Evolutionary conservation across 2,888 invertebrate genomes (phyloP).

Genomic region (Stenchaetothrips biformis): DNA sequence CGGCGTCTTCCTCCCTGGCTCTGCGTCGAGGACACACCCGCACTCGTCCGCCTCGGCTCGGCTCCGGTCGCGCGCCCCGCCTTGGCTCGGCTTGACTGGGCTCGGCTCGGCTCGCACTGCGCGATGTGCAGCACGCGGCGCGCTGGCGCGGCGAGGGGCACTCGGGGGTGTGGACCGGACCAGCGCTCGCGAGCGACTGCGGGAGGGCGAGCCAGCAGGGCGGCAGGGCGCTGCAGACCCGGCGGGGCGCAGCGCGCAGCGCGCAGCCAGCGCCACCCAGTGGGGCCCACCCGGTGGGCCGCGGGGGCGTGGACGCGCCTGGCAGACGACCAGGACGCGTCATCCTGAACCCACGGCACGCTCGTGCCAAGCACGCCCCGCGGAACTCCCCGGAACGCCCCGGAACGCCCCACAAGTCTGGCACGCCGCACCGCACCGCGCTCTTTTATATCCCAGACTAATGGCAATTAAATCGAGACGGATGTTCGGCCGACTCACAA

Average conservation of each 20-base stretch:
- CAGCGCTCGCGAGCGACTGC: constrained; percentile 19
- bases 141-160: not conserved
- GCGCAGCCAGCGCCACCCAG: not conserved
- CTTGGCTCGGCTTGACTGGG: not conserved
- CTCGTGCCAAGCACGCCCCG: not conserved
- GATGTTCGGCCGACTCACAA: not conserved
- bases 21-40: too few species aligned
- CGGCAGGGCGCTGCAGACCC: not conserved
- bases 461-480: constrained; percentile 16
- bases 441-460: not conserved
- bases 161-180: not conserved
- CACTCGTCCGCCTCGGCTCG: not conserved
- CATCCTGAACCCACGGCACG: not conserved
- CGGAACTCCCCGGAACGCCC: not conserved
- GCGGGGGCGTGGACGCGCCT: not conserved
- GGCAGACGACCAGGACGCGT: not conserved
- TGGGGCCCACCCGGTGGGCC: not conserved
- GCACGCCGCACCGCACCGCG: not conserved
- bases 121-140: not conserved
- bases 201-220: not conserved
- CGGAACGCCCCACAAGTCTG: not conserved
- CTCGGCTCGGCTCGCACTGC: not conserved
- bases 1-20: too few species aligned
- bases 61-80: not conserved
- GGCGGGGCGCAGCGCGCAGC: not conserved